Evolutionary conservation across 2,113 vertebrate species (phyloP).

Genomic region (Todiramphus chloris): DNA sequence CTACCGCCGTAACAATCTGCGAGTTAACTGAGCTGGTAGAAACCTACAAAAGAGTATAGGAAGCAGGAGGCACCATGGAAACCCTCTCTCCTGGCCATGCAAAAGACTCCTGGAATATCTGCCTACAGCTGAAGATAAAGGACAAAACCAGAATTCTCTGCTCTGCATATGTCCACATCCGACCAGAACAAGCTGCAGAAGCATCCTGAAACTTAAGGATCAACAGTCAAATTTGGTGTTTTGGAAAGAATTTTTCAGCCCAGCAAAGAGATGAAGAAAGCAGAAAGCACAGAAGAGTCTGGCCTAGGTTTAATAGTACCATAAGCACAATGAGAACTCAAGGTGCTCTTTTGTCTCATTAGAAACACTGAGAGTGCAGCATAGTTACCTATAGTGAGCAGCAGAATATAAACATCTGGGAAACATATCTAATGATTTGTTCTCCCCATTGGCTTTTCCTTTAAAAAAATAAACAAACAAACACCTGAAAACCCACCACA

Average conservation of each 20-base stretch:
- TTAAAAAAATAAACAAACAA: background rate
- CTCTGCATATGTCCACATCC: background rate
- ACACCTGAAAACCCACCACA: background rate
- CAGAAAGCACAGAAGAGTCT: background rate
- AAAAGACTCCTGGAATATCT: background rate
- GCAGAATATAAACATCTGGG: background rate
- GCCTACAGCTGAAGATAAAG: background rate
- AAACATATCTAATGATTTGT: background rate
- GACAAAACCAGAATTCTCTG: background rate
- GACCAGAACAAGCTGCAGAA: background rate
- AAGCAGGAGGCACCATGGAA: background rate
- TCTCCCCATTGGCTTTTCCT: background rate
- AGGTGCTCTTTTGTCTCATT: background rate
- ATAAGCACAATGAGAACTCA: background rate
- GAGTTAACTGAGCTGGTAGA: background rate
- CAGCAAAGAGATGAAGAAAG: background rate
- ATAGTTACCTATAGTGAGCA: background rate
- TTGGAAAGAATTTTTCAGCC: background rate
- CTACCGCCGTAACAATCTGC: background rate
- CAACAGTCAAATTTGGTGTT: background rate
- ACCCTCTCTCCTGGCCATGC: no score
- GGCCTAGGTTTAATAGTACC: background rate
- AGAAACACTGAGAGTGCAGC: background rate
- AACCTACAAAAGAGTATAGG: background rate
- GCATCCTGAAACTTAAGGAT: background rate